Evolutionary conservation across 2,113 vertebrate species (phyloP).

Genomic region (Sinocyclocheilus grahami): DNA sequence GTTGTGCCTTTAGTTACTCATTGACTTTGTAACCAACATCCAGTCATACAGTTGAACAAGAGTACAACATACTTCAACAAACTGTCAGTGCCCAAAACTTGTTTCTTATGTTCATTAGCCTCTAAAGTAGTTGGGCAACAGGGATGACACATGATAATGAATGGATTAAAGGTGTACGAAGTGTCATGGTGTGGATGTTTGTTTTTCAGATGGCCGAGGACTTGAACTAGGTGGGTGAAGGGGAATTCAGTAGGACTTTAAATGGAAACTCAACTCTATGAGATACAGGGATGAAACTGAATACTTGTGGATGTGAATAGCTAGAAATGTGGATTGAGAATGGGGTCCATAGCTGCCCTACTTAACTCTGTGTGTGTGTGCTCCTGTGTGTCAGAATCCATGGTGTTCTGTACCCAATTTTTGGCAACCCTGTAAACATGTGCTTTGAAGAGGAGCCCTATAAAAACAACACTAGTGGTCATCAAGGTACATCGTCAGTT

Average conservation of each 20-base stretch:
- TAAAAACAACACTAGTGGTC: conserved; percentile 67
- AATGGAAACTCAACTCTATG: conserved; percentile 64
- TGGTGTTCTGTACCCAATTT: conserved; percentile 65
- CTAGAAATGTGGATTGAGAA: conserved; percentile 48
- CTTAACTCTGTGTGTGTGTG: conserved; percentile 20
- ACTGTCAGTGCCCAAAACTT: neutral
- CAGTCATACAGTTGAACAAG: neutral
- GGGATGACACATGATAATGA: conserved; percentile 34
- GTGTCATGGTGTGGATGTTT: conserved; percentile 45
- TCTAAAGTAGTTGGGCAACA: conserved; percentile 40
- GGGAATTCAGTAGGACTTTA: conserved; percentile 50
- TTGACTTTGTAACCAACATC: neutral
- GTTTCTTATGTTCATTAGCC: neutral
- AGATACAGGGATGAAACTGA: conserved; percentile 60
- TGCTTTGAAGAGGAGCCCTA: conserved; percentile 74
- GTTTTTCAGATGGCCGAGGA: conserved; percentile 30
- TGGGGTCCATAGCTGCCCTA: neutral
- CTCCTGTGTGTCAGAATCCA: conserved; percentile 34
- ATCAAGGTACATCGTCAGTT: conserved; percentile 59
- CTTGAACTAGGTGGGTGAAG: conserved; percentile 24
- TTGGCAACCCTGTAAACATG: conserved; percentile 72
- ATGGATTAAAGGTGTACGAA: conserved; percentile 40
- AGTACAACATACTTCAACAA: neutral
- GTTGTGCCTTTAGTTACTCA: neutral
- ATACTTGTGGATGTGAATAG: conserved; percentile 55